Conservation (phyloP, 1,140 invertebrate species). For the Bombus confusus region DNA sequence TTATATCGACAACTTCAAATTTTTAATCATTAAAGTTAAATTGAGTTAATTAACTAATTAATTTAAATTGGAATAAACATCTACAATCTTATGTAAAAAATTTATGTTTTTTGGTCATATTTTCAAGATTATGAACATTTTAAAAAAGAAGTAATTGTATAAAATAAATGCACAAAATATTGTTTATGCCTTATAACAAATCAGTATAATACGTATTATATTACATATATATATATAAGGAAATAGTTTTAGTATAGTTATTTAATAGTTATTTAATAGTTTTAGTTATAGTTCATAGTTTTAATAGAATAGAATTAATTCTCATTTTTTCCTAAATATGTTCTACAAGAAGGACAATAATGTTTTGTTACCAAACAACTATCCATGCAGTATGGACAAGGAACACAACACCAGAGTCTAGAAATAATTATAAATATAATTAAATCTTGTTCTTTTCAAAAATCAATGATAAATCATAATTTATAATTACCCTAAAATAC, state of each 20-base stretch:
- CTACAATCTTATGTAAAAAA: not conserved
- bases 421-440: constrained; percentile 63
- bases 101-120: not conserved
- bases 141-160: not conserved
- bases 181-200: not conserved
- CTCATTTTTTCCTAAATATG: constrained; percentile 83
- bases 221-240: not conserved
- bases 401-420: constrained; percentile 85
- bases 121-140: not conserved
- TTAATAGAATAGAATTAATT: not conserved
- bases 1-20: not conserved
- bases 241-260: not conserved
- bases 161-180: not conserved
- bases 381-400: constrained; percentile 87
- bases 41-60: not conserved
- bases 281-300: no score
- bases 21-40: not conserved
- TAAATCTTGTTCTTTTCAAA: not conserved
- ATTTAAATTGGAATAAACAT: not conserved
- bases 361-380: constrained; percentile 86
- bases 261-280: no score
- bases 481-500: constrained; percentile 81
- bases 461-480: not conserved
- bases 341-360: constrained; percentile 86
- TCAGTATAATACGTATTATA: not conserved